Base-by-base conservation (phyloP, 1,140 invertebrate species). In the Ephestia elutella region DNA sequence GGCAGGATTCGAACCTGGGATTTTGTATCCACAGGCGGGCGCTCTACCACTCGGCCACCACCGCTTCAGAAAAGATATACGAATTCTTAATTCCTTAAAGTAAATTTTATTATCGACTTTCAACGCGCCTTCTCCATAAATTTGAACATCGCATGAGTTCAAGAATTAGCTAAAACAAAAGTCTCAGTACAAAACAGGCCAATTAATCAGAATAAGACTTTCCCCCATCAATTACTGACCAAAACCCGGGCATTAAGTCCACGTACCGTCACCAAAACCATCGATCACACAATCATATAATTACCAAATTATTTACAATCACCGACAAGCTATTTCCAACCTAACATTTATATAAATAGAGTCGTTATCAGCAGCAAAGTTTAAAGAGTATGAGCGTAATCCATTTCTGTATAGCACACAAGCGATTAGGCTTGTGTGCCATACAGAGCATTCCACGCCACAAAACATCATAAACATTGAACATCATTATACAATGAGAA, bases 401-500 rank as follows among this genome's bases (percentile, higher is more conserved):
- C 76, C 69, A 72, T 80, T 75, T 73, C 74, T 80, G 66, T 80
- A 70, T 75, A 73, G 72, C 74, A 74, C 71, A 76, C 71, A 70
- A 72, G 78, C 73, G n/a, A n/a, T n/a, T n/a, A n/a, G n/a, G n/a
- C 63, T 80, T 80, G 80, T 80, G n/a, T n/a, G n/a, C n/a, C n/a
- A n/a, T 71, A 76, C 69, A 70, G 72, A 66, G 67, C 75, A 80
- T 80, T 80, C 78, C 78, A 69, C 75, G 65, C 74, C 69, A 86
- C 76, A 86, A 84, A 85, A 82, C 82, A 85, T 85, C 76, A 78
- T 67, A 75, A 74, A 75, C 78, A 73, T 62, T 77, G 78, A 79
- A 65, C 76, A 82, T 87, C 82, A 83, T 87, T 87, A 85, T 82
- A 82, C 79, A 85, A 84, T 82, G 82, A 82, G 79, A 85, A 84